These are phyloP conservation scores for Malurus leucopterus DNA, from an alignment of 2,797 vertebrate genomes.

Conservation along the genomic window DNA sequence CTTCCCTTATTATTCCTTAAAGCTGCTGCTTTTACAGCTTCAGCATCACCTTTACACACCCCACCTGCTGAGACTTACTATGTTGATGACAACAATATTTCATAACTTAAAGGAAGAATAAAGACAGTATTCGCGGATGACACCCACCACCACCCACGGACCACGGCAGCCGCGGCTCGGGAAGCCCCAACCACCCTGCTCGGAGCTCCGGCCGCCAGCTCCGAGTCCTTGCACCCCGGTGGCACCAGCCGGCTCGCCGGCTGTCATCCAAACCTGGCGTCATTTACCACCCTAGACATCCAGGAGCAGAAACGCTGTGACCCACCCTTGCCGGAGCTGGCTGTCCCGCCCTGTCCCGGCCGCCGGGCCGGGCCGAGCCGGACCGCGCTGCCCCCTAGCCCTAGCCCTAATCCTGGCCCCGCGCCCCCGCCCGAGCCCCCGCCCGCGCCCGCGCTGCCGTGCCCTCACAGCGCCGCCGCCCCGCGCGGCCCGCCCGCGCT, in stretches of 20 bases:
- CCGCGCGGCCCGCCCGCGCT: conserved; percentile 66
- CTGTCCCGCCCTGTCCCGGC: not conserved
- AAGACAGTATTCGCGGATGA: accelerated
- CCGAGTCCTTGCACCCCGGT: not conserved
- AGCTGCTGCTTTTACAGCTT: not conserved
- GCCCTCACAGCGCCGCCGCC: conserved; percentile 38
- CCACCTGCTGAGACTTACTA: not conserved
- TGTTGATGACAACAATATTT: not conserved
- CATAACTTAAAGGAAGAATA: not conserved
- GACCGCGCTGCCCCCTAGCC: too few species aligned
- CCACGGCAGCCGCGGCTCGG: not conserved
- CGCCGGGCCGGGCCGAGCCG: not conserved
- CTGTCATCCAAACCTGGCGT: accelerated
- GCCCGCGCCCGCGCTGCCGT: accelerated
- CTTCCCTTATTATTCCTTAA: not conserved
- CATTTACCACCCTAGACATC: accelerated
- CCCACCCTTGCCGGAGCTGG: not conserved
- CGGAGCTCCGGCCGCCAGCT: not conserved
- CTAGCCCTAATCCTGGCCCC: not conserved
- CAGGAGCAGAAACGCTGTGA: accelerated
- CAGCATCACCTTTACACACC: not conserved
- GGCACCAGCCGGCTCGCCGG: accelerated
- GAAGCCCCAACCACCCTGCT: not conserved
- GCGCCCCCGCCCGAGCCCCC: not conserved
- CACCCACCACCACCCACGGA: not conserved